Conservation (phyloP, 2,797 vertebrate species). For the Pseudomugil gertrudae region DNA sequence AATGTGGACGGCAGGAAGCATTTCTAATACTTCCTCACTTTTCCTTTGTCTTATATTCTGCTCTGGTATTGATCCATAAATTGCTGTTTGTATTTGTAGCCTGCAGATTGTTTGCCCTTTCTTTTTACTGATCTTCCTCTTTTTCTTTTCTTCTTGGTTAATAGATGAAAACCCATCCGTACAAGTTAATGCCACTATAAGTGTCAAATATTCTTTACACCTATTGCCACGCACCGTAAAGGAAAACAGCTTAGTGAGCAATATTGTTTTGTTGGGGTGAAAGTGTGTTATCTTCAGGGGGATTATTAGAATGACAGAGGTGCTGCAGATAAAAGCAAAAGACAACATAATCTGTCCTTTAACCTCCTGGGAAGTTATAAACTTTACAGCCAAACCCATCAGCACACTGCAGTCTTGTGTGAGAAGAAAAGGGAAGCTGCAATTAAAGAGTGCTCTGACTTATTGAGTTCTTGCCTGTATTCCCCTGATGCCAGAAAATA, state of each 20-base stretch:
- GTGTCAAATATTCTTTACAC: background rate
- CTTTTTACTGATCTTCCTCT: slow-evolving; percentile 17
- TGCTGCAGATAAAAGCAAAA: background rate
- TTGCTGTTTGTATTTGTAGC: slow-evolving; percentile 70
- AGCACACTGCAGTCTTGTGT: background rate
- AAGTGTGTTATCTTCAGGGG: slow-evolving; percentile 15
- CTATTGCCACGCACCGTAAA: background rate
- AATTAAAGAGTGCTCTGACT: background rate
- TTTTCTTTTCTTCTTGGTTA: background rate
- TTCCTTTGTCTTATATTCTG: slow-evolving; percentile 43
- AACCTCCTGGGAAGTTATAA: slow-evolving; percentile 28
- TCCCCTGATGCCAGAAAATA: slow-evolving; percentile 14
- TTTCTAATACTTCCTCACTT: slow-evolving; percentile 28
- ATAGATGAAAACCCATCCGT: background rate
- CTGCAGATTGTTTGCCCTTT: slow-evolving; percentile 50
- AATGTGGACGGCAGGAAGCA: slow-evolving; percentile 54
- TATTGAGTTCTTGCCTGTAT: slow-evolving; percentile 7
- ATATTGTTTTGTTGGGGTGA: slow-evolving; percentile 6
- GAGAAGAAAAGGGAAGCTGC: slow-evolving; percentile 3
- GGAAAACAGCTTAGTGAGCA: background rate
- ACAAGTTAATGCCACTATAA: background rate
- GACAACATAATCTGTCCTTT: slow-evolving; percentile 15
- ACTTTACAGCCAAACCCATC: slow-evolving; percentile 25
- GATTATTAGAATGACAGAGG: slow-evolving; percentile 33
- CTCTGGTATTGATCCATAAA: slow-evolving; percentile 70